Percentiles rank a stretch among this genome's conserved stretches.
These are phyloP conservation scores for Phthorimaea operculella DNA, from an alignment of 1,140 invertebrate genomes.

Conservation along the genomic window DNA sequence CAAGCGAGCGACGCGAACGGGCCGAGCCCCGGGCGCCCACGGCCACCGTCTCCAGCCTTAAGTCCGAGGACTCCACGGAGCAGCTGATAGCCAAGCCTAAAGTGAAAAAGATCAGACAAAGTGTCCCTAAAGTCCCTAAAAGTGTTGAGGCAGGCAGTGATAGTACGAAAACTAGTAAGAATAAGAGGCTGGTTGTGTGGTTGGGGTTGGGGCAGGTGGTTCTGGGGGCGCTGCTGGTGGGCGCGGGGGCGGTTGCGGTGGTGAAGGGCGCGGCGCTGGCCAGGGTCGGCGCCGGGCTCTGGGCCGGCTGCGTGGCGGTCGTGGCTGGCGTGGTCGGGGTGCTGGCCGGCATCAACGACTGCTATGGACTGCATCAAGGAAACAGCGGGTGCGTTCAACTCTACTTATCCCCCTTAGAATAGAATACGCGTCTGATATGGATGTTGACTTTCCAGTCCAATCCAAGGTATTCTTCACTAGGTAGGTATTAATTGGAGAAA, in stretches of 20 bases:
- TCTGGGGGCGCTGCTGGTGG: slow-evolving; percentile 69
- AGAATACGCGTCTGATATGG: too few species aligned
- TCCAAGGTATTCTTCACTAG: too few species aligned
- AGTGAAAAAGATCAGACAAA: slow-evolving; percentile 43
- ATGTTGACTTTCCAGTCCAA: too few species aligned
- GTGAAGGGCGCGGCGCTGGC: slow-evolving; percentile 69
- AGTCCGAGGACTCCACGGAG: slow-evolving; percentile 67
- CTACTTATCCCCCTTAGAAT: too few species aligned
- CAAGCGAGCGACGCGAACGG: slow-evolving; percentile 23
- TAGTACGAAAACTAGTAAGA: slow-evolving; percentile 22
- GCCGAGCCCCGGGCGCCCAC: slow-evolving; percentile 31
- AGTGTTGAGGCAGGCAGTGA: slow-evolving; percentile 54
- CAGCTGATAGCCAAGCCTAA: slow-evolving; percentile 66
- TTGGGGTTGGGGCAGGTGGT: slow-evolving; percentile 68
- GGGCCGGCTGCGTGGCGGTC: slow-evolving; percentile 71
- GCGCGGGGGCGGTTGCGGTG: slow-evolving; percentile 69
- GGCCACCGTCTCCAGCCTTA: slow-evolving; percentile 56
- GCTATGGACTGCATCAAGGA: slow-evolving; percentile 63
- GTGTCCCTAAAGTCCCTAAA: slow-evolving; percentile 47
- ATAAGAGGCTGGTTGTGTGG: slow-evolving; percentile 56
- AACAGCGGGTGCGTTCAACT: slow-evolving; percentile 46
- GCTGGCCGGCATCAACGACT: slow-evolving; percentile 69
- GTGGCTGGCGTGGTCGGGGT: slow-evolving; percentile 69
- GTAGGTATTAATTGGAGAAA: too few species aligned
- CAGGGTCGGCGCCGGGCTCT: slow-evolving; percentile 71